Percentiles rank a stretch among this genome's conserved stretches.
phyloP scores from a whole-genome alignment of 2,888 invertebrate species.

The Aleiodes leptofemur region DNA sequence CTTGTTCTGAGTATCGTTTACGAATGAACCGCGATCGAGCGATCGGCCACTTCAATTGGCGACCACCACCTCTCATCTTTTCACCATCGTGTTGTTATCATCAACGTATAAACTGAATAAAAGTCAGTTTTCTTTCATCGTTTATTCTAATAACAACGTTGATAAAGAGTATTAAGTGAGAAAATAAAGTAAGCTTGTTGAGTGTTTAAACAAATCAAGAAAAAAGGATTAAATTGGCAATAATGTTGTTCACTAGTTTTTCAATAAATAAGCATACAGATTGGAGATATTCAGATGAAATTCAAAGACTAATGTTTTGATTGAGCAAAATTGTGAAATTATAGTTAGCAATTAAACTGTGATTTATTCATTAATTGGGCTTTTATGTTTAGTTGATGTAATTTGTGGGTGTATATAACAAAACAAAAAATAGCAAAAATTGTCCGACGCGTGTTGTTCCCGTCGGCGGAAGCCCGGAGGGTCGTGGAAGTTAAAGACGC shows the following conservation, averaged over 20 bases:
- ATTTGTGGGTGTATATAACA: constrained; percentile 13
- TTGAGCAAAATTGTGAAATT: background rate
- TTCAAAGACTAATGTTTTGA: constrained; percentile 2
- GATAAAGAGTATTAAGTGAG: constrained; percentile 2
- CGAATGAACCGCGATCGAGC: constrained; percentile 71
- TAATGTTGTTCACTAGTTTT: constrained; percentile 1
- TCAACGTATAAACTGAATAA: constrained; percentile 36
- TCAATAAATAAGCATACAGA: background rate
- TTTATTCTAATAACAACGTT: constrained; percentile 13
- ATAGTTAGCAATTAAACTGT: background rate
- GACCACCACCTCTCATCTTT: constrained; percentile 48
- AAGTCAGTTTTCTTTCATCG: constrained; percentile 25
- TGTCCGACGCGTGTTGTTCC: constrained; percentile 31
- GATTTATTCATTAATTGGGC: background rate
- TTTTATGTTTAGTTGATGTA: constrained; percentile 1
- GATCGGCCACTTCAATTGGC: constrained; percentile 65
- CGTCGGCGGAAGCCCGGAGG: constrained; percentile 19
- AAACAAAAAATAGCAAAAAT: constrained; percentile 28
- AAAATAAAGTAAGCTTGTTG: constrained; percentile 17
- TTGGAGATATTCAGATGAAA: background rate
- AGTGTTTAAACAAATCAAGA: background rate
- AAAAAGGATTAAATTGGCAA: background rate
- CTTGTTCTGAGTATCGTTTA: constrained; percentile 70
- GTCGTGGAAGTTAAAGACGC: constrained; percentile 22
- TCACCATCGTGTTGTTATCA: constrained; percentile 44